Evolutionary conservation across 2,797 vertebrate genomes (phyloP), one percentile per base, ranked within the genome.

Genomic region (Danionella dracula): DNA sequence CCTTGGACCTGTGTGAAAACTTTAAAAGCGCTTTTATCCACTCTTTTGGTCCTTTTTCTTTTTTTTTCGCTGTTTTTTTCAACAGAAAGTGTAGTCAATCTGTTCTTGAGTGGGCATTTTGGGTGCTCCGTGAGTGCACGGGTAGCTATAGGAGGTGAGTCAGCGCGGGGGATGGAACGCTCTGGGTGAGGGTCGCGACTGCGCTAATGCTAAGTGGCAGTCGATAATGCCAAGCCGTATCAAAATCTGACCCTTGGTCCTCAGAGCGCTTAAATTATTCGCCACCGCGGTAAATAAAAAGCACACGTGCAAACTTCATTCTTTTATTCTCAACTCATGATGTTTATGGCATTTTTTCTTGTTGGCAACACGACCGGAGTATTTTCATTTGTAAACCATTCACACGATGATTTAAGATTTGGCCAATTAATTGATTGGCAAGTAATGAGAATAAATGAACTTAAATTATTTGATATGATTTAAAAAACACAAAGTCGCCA

Each of bases 211-310:
- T 88, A 88, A 89, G 83, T 88, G 88, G 82, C 88, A 88, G 87
- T 85, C 86, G 81, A 88, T 89, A 90, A 90, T 88, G 84, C 86
- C 86, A 89, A 82, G 82, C 82, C 77, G 83, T 89, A 89, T 87
- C 85, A 88, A 85, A 87, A 85, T 88, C 82, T 89, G 85, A 85
- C 87, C 88, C 81, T 75, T 70, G 79, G 85, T 82, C 81, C 45
- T 49, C 34, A 35, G 37, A 58, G 59, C 53, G 60, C 63, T 61
- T 66, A 60, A 57, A 72, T 55, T 68, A 42, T 59, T 66, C 55
- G 44, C 56, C 62, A 55, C 31, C 35, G 21, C 60, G 68, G 55
- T 66, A 57, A 66, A 71, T 65, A 55, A 41, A 68, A 55, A 41
- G 41, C 38, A 53, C 50, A 55, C 35, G 59, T 45, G 23, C 23